Evolutionary conservation across 2,888 invertebrate genomes (phyloP).

Genomic region (Pteria penguin): DNA sequence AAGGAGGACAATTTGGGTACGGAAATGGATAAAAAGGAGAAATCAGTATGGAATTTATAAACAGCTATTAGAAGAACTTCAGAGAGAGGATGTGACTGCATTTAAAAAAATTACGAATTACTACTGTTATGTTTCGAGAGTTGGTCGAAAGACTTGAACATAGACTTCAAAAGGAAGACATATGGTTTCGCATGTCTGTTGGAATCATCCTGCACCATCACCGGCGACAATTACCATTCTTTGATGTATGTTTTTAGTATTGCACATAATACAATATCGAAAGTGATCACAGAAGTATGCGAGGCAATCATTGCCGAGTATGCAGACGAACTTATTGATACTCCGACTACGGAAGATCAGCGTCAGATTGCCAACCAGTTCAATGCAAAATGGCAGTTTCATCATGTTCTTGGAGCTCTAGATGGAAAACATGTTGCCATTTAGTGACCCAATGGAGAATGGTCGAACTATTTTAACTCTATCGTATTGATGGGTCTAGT

Average conservation of each 20-base stretch:
- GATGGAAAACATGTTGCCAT: conserved; percentile 22
- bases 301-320: too few species aligned
- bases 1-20: conserved; percentile 11
- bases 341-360: background rate
- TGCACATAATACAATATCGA: too few species aligned
- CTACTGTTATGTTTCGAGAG: conserved; percentile 1
- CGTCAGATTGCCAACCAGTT: background rate
- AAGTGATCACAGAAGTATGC: too few species aligned
- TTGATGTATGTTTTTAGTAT: too few species aligned
- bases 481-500: conserved; percentile 9
- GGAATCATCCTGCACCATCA: background rate
- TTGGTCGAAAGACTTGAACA: background rate
- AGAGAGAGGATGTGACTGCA: background rate
- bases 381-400: conserved; percentile 2
- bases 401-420: conserved; percentile 2
- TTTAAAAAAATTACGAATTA: conserved; percentile 2
- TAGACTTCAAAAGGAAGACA: background rate
- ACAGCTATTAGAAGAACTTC: conserved; percentile 21
- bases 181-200: background rate
- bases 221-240: background rate
- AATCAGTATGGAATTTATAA: conserved; percentile 25
- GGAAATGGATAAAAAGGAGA: conserved; percentile 9
- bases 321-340: conserved; percentile 8
- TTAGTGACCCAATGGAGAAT: conserved; percentile 1
- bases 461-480: conserved; percentile 16